These are phyloP conservation scores for Planococcus citri DNA, from an alignment of 1,140 invertebrate genomes.

Conservation along the genomic window DNA sequence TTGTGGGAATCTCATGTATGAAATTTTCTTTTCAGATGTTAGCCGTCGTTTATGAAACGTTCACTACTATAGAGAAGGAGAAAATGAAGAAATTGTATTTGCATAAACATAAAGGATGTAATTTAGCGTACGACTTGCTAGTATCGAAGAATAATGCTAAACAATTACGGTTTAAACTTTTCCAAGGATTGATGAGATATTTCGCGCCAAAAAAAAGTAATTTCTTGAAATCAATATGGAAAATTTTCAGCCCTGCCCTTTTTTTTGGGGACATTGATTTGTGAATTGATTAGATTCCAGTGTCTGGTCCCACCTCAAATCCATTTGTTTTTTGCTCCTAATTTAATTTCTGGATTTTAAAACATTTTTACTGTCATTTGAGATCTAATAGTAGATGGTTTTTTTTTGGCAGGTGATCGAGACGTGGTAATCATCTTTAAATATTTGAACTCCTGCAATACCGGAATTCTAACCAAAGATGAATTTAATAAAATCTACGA, in stretches of 20 bases:
- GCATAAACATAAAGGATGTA: constrained; percentile 69
- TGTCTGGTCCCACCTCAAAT: too few relatives aligned
- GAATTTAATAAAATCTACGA: constrained; percentile 75
- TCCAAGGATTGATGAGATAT: constrained; percentile 66
- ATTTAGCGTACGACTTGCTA: constrained; percentile 65
- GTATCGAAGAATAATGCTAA: constrained; percentile 57
- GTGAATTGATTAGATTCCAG: too few relatives aligned
- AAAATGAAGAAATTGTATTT: constrained; percentile 75
- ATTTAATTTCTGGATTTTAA: too few relatives aligned
- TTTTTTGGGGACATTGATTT: neutral
- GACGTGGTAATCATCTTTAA: constrained; percentile 73
- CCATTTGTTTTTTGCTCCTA: too few relatives aligned
- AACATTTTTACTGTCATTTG: too few relatives aligned
- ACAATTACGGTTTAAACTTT: constrained; percentile 59
- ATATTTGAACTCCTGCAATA: constrained; percentile 54
- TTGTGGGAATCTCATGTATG: neutral
- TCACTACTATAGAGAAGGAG: constrained; percentile 72
- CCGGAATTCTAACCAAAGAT: constrained; percentile 49
- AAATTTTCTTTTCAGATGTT: constrained; percentile 49
- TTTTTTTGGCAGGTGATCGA: constrained; percentile 43
- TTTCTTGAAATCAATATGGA: too few relatives aligned
- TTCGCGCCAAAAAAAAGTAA: constrained; percentile 61
- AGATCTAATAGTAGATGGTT: too few relatives aligned
- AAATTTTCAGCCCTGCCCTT: too few relatives aligned
- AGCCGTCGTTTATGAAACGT: constrained; percentile 82